These are phyloP conservation scores for Beris chalybata DNA, from an alignment of 2,888 invertebrate species.

Conservation along the genomic window DNA sequence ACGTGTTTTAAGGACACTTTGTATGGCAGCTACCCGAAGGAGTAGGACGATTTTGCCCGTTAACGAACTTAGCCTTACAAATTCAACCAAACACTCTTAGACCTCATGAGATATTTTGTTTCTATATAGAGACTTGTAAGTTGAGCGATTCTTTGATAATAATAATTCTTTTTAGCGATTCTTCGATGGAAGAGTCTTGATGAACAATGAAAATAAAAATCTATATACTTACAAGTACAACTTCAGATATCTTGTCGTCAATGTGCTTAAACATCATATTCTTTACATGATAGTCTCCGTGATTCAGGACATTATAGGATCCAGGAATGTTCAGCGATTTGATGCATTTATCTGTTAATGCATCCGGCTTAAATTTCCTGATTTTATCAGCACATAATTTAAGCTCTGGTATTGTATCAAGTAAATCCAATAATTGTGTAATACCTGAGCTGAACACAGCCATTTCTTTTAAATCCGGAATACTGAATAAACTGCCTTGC, in stretches of 20 bases:
- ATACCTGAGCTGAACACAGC: neutral
- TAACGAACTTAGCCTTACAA: no score
- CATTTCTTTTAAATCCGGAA: slow-evolving; percentile 11
- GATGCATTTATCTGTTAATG: slow-evolving; percentile 1
- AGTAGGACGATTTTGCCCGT: no score
- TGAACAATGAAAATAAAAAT: neutral
- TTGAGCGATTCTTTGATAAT: neutral
- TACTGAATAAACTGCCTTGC: slow-evolving; percentile 10
- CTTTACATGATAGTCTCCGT: slow-evolving; percentile 19
- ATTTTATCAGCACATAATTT: neutral
- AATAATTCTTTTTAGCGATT: no score
- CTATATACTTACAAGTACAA: slow-evolving; percentile 2
- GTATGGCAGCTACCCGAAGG: no score
- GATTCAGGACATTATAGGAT: slow-evolving; percentile 16
- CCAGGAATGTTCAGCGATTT: neutral
- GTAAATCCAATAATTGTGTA: neutral
- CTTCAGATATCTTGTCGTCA: neutral
- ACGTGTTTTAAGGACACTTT: no score
- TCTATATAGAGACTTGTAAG: no score
- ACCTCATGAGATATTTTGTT: no score
- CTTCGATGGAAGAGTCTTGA: neutral
- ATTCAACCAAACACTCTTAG: no score
- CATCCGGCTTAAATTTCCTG: neutral
- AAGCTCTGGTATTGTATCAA: slow-evolving; percentile 1
- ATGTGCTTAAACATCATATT: slow-evolving; percentile 26